Evolutionary conservation across 2,888 invertebrate species (phyloP), one percentile per base, ranked within the genome.

Genomic region (Amphipyra tragopoginis): DNA sequence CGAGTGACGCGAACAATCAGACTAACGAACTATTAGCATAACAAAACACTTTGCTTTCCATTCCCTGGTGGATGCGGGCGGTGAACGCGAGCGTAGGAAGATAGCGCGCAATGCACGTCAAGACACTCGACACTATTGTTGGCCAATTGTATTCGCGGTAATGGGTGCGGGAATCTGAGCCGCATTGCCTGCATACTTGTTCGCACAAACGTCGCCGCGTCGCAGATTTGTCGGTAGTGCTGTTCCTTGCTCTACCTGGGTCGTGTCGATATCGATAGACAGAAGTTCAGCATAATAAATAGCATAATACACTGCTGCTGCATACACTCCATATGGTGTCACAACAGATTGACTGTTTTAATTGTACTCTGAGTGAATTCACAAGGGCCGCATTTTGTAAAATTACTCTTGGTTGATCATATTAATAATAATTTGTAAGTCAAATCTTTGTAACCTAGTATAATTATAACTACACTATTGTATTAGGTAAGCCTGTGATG

Each of bases 121-220:
- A 74, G 53, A 63, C 51, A 54, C 53, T 53, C 53, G 44, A 45
- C 9, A 45, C 63, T 57, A 69, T 76, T 63, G 69, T 76, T 44
- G 44, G 62, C 62, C 52, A 63, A 77, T 73, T 58, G 69, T 75
- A 63, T 65, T 53, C 58, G 40, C 38, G 47, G 65, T 73, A 73
- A 77, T 65, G 65, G 70, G 55, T 69, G 60, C 43, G 60, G 69
- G 69, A 59, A 55, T 72, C 40, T 68, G 62, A 72, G 64, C 3
- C 42, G 63, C 76, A 64, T 56, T 47, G 68, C 64, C 45, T 56
- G 60, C 68, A 55, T 65, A 72, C 61, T 75, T 61, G 75, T 76
- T 65, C 57, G 50, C 65, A 55, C 57, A 45, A 62, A 53, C 50
- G 48, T 45, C 42, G 42, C 54, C 45, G 53, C 43, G 43, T 5